Percentiles rank a stretch among this genome's conserved stretches.
Conservation (phyloP, 2,113 vertebrate genomes). For the Atherinomorus stipes region DNA sequence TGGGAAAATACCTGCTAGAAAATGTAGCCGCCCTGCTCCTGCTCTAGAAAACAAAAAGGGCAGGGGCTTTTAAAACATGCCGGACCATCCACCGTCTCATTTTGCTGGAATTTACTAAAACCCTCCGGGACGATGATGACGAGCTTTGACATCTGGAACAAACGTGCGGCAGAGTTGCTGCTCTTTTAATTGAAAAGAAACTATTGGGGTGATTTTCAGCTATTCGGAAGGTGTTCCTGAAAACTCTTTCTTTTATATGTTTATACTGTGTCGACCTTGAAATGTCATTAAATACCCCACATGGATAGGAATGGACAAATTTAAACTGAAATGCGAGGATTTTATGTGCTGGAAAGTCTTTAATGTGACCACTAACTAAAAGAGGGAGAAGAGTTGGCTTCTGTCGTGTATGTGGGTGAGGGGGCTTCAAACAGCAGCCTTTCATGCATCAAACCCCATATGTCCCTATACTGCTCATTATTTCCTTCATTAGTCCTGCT, state of each 20-base stretch:
- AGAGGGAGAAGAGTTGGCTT: slow-evolving; percentile 31
- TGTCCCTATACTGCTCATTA: slow-evolving; percentile 50
- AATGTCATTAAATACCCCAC: slow-evolving; percentile 15
- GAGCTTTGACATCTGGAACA: slow-evolving; percentile 16
- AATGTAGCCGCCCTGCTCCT: background rate
- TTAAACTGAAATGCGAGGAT: slow-evolving; percentile 9
- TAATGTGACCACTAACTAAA: slow-evolving; percentile 52
- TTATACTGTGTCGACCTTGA: background rate
- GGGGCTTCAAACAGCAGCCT: slow-evolving; percentile 65
- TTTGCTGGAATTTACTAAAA: background rate
- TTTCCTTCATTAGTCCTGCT: slow-evolving; percentile 55
- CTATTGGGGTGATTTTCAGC: background rate
- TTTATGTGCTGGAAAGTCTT: slow-evolving; percentile 20
- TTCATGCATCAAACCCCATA: slow-evolving; percentile 61
- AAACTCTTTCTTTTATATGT: background rate
- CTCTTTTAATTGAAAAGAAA: slow-evolving; percentile 1
- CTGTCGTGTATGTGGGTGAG: slow-evolving; percentile 49
- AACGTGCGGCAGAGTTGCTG: background rate
- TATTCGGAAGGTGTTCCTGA: background rate
- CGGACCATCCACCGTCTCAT: background rate
- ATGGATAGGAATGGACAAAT: slow-evolving; percentile 14
- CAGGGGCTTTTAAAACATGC: background rate
- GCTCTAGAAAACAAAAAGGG: background rate
- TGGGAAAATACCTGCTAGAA: background rate
- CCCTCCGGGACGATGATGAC: slow-evolving; percentile 14